Base-by-base conservation (phyloP, 1,140 invertebrate species). In the Ladona fulva region DNA sequence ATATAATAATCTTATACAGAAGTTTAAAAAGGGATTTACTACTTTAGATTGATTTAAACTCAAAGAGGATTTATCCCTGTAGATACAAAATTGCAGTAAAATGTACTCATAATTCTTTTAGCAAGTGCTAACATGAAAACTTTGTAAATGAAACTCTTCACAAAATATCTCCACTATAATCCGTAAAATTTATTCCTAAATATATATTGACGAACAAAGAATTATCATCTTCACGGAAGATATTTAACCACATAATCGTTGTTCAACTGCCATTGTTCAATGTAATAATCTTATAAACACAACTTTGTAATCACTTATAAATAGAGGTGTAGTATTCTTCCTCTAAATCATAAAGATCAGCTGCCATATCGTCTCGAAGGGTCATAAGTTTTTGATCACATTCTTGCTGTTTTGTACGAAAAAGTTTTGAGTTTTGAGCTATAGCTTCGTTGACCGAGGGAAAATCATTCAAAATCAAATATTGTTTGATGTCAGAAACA, bases 271-370 rank as follows among this genome's bases (percentile, higher is more conserved):
- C 29, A 5, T 37, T 37, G n/a, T 12, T 6, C 52, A 22, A 12
- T 66, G n/a, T 6, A 66, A 66, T 19, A 3, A 66, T 6, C 52
- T 6, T 19, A 66, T 66, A 66, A 1, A 19, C 52, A 66, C 3
- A 12, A 66, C 3, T 66, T 66, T 22, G 14, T 22, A 73, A 74
- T 79, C 73, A 93, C 87, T 98, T 98, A 85, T 95, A 97, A 81
- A 94, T 92, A 80, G 96, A 97, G 7, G 94, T 97, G 84, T 97
- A 98, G 86, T 98, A 98, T 88, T 99, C 97, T 86, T 98, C 96
- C 89, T 99, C 97, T 59, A 98, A 86, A 86, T 98, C 97, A 87
- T 96, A 97, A 0, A 99, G 86, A 87, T 98, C 96, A 74, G 94
- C 91, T 37, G 96, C 94, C 89, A 98, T 96, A 83, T 98, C 97